These are phyloP conservation scores for Euthynnus affinis DNA, from an alignment of 2,797 vertebrate genomes.

Conservation along the genomic window DNA sequence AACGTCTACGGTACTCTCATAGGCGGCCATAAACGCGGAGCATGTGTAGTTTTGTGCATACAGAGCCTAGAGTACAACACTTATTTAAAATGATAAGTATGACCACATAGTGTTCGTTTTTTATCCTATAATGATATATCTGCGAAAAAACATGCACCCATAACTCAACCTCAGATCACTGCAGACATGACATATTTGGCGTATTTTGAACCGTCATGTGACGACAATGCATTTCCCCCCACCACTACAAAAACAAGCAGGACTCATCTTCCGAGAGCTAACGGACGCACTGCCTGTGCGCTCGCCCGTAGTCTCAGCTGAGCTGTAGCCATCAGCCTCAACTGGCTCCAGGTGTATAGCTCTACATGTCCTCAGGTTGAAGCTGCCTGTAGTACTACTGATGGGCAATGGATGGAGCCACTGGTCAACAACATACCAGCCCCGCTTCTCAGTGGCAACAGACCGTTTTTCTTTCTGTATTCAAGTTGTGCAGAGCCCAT, in stretches of 20 bases:
- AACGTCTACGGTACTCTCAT: conserved; percentile 75
- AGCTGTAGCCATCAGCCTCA: conserved; percentile 63
- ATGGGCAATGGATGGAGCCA: conserved; percentile 72
- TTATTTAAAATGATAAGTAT: neutral
- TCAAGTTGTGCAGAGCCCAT: neutral
- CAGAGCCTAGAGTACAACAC: neutral
- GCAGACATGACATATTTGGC: conserved; percentile 39
- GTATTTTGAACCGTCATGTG: conserved; percentile 50
- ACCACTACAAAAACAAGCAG: conserved; percentile 9
- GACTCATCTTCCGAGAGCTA: neutral
- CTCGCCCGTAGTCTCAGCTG: conserved; percentile 45
- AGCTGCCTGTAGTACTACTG: conserved; percentile 69
- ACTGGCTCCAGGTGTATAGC: conserved; percentile 72
- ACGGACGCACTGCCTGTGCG: neutral
- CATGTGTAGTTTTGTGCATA: conserved; percentile 50
- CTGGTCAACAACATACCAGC: conserved; percentile 56
- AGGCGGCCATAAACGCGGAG: conserved; percentile 59
- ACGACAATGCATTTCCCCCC: conserved; percentile 32
- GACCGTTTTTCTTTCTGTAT: neutral
- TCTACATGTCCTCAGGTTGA: conserved; percentile 47
- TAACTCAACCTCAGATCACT: conserved; percentile 23
- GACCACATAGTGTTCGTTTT: neutral
- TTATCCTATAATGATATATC: neutral
- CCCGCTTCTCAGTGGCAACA: neutral
- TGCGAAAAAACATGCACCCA: conserved; percentile 8